phyloP scores from a whole-genome alignment of 2,113 vertebrate species.

The Abramis brama region DNA sequence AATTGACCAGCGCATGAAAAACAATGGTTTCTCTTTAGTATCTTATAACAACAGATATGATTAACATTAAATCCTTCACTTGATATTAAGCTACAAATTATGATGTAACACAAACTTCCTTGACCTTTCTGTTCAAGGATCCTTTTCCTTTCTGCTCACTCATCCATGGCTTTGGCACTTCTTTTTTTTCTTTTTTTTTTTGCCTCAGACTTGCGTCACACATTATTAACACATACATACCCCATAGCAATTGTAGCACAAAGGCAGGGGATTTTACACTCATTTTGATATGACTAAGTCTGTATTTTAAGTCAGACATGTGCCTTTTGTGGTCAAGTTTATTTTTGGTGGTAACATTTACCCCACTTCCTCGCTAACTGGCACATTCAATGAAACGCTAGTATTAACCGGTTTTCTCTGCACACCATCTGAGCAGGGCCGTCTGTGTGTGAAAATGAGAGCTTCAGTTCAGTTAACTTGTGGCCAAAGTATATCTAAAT shows the following conservation, averaged over 20 bases:
- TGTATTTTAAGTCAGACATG: conserved; percentile 26
- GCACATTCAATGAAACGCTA: neutral
- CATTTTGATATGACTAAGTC: conserved; percentile 53
- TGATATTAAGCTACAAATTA: neutral
- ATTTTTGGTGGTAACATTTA: conserved; percentile 31
- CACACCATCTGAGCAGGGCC: neutral
- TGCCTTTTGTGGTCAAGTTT: conserved; percentile 33
- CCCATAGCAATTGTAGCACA: neutral
- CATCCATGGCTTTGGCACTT: neutral
- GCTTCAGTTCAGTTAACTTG: neutral
- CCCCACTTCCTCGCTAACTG: conserved; percentile 20
- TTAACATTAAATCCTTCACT: neutral
- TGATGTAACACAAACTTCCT: neutral
- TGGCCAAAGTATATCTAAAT: neutral
- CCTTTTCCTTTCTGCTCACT: neutral
- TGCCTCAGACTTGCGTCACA: neutral
- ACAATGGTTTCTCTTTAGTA: neutral
- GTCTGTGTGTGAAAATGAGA: neutral
- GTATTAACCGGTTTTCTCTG: neutral
- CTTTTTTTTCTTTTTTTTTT: too few species aligned
- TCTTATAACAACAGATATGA: neutral
- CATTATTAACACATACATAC: neutral
- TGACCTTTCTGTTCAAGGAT: neutral
- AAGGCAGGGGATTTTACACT: conserved; percentile 45
- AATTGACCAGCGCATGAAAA: neutral